Conservation (phyloP, 2,797 vertebrate species). For the Helostoma temminkii region DNA sequence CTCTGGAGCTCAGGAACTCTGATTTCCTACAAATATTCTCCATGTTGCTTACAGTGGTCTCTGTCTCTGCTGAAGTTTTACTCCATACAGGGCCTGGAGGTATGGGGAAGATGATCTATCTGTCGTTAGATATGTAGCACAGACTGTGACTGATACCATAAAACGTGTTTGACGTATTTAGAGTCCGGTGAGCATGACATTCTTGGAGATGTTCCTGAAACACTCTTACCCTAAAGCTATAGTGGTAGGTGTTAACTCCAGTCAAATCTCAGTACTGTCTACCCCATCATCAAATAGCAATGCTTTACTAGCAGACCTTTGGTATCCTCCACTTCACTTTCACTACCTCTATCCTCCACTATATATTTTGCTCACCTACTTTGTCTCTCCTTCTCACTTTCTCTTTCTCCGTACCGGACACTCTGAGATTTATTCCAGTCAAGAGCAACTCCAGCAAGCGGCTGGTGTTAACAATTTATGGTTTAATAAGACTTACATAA, state of each 20-base stretch:
- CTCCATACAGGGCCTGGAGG: slow-evolving; percentile 37
- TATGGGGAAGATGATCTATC: slow-evolving; percentile 23
- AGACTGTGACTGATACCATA: slow-evolving; percentile 19
- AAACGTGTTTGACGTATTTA: slow-evolving; percentile 48
- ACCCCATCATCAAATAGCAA: slow-evolving; percentile 61
- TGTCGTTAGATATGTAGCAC: slow-evolving; percentile 36
- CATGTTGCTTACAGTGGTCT: slow-evolving; percentile 58
- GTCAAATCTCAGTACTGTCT: slow-evolving; percentile 81
- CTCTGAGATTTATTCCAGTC: slow-evolving; percentile 85
- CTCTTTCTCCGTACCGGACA: slow-evolving; percentile 70
- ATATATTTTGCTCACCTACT: slow-evolving; percentile 67
- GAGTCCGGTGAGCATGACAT: slow-evolving; percentile 46
- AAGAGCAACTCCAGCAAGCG: slow-evolving; percentile 79
- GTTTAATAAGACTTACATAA: slow-evolving; percentile 92
- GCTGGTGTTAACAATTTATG: slow-evolving; percentile 88
- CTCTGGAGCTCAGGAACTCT: slow-evolving; percentile 76
- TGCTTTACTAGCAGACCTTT: slow-evolving; percentile 62
- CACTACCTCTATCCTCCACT: slow-evolving; percentile 65
- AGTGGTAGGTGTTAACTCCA: slow-evolving; percentile 82
- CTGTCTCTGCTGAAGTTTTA: slow-evolving; percentile 44
- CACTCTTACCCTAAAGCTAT: slow-evolving; percentile 64
- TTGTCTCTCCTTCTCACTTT: slow-evolving; percentile 74
- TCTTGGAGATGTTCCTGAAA: slow-evolving; percentile 51
- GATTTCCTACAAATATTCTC: slow-evolving; percentile 80
- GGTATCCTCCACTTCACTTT: slow-evolving; percentile 66